Conservation (phyloP, 2,888 invertebrate genomes). For the Empis livida region DNA sequence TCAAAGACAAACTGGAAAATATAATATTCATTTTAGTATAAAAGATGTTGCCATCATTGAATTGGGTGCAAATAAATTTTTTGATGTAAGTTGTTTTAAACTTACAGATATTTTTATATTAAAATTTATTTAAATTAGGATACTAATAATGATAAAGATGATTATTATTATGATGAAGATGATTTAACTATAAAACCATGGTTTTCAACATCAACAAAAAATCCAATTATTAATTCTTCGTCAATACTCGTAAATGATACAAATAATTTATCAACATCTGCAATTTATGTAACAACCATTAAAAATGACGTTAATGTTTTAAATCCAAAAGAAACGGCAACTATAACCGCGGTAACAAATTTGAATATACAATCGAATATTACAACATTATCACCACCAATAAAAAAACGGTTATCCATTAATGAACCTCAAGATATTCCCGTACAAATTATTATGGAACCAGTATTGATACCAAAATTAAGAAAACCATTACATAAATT, state of each 20-base stretch:
- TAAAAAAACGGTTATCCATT: not conserved
- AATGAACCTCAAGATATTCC: not conserved
- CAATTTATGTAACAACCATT: not conserved
- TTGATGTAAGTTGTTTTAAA: constrained; percentile 25
- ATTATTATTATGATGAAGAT: constrained; percentile 33
- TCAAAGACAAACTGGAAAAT: constrained; percentile 64
- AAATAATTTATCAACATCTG: not conserved
- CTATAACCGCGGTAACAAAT: not conserved
- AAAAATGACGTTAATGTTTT: not conserved
- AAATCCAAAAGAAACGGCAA: not conserved
- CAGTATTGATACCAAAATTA: constrained; percentile 4
- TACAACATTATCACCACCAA: not conserved
- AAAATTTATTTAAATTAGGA: constrained; percentile 15
- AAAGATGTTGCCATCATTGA: constrained; percentile 65
- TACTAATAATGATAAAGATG: constrained; percentile 20
- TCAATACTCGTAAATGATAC: too few species aligned
- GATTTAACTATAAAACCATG: constrained; percentile 30
- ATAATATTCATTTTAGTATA: constrained; percentile 65
- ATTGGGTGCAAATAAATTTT: constrained; percentile 27
- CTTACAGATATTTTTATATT: too few species aligned
- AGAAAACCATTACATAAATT: not conserved
- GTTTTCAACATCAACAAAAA: not conserved
- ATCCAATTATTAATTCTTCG: not conserved
- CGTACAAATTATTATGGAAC: constrained; percentile 5
- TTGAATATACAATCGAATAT: not conserved